Conservation (phyloP, 2,797 vertebrate species). For the Sorex maritimensis region DNA sequence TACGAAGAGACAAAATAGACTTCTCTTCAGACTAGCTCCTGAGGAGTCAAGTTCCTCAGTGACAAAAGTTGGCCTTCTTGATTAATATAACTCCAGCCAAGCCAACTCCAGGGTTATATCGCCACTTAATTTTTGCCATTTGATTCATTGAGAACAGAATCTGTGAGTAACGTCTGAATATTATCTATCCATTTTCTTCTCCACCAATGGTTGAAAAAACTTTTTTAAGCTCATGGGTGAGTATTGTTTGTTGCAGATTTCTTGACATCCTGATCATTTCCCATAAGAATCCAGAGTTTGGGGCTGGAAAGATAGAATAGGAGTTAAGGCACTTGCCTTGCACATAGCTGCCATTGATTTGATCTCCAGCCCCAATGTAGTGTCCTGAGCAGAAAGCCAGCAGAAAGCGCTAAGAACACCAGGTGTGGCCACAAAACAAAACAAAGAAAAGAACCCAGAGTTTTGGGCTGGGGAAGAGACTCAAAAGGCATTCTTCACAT, state of each 20-base stretch:
- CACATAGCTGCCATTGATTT: no score
- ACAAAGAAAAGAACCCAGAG: no score
- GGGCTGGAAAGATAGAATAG: no score
- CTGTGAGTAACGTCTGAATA: not conserved
- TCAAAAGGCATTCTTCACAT: no score
- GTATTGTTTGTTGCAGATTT: conserved; percentile 32
- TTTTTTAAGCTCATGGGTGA: not conserved
- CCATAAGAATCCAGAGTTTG: not conserved
- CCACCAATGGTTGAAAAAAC: not conserved
- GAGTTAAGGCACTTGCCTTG: no score
- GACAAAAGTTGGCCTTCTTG: not conserved
- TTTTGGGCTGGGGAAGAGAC: no score
- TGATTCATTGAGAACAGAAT: not conserved
- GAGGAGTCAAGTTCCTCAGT: not conserved
- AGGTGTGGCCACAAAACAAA: no score
- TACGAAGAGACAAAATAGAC: not conserved
- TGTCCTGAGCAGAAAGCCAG: no score
- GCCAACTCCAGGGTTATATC: not conserved
- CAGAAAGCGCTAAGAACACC: no score
- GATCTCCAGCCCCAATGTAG: no score
- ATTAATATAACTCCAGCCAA: not conserved
- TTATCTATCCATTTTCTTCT: not conserved
- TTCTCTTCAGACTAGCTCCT: not conserved
- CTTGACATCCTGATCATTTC: not conserved
- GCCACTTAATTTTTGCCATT: conserved; percentile 19